Conservation (phyloP, 2,888 invertebrate genomes). For the Busseola fusca region DNA sequence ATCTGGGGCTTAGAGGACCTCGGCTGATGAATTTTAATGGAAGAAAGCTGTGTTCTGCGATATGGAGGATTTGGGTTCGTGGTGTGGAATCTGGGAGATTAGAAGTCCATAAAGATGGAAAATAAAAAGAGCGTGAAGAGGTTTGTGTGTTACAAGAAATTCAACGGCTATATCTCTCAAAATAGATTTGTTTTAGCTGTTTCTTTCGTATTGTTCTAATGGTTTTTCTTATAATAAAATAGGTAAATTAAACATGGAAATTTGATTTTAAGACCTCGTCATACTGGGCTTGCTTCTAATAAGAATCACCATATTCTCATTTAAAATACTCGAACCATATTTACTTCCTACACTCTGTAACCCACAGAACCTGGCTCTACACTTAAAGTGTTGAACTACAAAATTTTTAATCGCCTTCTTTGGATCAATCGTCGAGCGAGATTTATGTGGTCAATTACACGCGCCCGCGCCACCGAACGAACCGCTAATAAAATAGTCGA, state of each 20-base stretch:
- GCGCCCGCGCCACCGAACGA: slow-evolving; percentile 54
- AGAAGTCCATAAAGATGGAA: slow-evolving; percentile 26
- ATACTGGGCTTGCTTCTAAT: not conserved
- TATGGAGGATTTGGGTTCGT: slow-evolving; percentile 34
- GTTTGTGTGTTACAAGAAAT: slow-evolving; percentile 5
- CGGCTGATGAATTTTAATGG: slow-evolving; percentile 60
- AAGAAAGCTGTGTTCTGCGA: slow-evolving; percentile 58
- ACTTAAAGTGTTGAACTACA: slow-evolving; percentile 57
- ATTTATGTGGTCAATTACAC: slow-evolving; percentile 69
- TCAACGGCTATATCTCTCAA: not conserved
- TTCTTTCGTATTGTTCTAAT: not conserved
- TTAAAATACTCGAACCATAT: not conserved
- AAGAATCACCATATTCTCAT: slow-evolving; percentile 9
- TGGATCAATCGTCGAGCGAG: slow-evolving; percentile 65
- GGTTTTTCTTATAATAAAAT: not conserved
- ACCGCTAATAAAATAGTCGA: slow-evolving; percentile 52
- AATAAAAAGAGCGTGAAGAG: not conserved
- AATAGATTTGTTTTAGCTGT: not conserved
- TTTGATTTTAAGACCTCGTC: not conserved
- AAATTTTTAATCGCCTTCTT: slow-evolving; percentile 60
- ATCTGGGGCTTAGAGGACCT: slow-evolving; percentile 63
- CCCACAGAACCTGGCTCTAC: slow-evolving; percentile 34
- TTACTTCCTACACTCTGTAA: not conserved
- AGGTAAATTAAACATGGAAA: not conserved
- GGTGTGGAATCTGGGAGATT: slow-evolving; percentile 33